Conservation (phyloP, 1,140 invertebrate species). For the Plutomurus gul region DNA sequence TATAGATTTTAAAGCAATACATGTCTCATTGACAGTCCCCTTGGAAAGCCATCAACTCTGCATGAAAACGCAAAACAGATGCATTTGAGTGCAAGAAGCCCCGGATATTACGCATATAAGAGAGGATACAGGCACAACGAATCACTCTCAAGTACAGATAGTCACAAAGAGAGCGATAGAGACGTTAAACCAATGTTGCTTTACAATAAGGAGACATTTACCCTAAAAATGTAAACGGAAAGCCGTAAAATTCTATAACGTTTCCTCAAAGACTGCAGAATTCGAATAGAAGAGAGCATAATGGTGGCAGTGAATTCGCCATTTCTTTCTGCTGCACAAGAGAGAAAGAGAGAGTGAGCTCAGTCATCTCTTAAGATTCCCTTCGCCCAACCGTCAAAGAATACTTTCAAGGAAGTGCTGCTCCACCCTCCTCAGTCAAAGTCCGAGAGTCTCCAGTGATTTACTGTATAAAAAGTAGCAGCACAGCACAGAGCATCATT, state of each 20-base stretch:
- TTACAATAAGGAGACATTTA: neutral
- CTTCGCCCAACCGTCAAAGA: neutral
- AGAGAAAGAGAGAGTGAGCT: too few species aligned
- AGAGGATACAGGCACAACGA: neutral
- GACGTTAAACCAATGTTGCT: too few species aligned
- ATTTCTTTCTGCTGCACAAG: too few species aligned
- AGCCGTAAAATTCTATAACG: slow-evolving; percentile 16
- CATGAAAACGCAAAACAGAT: slow-evolving; percentile 27
- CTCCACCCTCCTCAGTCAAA: neutral
- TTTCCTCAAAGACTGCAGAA: slow-evolving; percentile 3
- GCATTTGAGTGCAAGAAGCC: neutral
- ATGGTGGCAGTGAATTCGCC: too few species aligned
- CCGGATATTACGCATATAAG: slow-evolving; percentile 3
- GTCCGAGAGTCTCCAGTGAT: neutral
- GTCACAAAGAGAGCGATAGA: neutral
- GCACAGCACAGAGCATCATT: neutral
- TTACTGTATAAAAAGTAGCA: neutral
- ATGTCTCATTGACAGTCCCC: neutral
- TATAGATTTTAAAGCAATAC: slow-evolving; percentile 3
- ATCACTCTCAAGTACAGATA: neutral
- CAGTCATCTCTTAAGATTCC: neutral
- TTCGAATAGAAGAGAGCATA: neutral
- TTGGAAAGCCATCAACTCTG: slow-evolving; percentile 8
- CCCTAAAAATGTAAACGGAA: neutral
- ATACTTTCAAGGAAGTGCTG: neutral